Base-by-base conservation (phyloP, 2,888 invertebrate species). In the Stenotaenia linearis region DNA sequence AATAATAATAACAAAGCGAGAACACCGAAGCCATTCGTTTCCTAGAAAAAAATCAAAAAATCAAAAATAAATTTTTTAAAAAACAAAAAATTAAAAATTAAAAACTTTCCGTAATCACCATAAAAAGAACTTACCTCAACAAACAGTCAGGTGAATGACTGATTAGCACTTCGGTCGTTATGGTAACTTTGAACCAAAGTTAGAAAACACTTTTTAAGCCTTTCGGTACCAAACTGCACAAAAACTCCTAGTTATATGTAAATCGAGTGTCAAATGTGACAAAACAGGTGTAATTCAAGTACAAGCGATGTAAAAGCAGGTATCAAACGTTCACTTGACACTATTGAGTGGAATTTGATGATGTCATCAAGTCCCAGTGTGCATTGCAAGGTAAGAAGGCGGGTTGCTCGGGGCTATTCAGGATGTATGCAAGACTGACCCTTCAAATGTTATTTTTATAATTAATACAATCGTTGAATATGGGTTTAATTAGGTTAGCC, bases 351-450 rank as follows among this genome's bases (percentile, higher is more conserved):
- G 75, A 75, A 75, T 75, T 75, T 75, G 75, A 21, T 75, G 75
- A 75, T 75, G 75, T 75, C 75, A 75, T 35, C 75, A 75, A 37
- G 9, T 75, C 75, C 75, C 75, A 75, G 75, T 2, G 35, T 75
- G 21, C 75, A 35, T 37, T 75, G 32, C 35, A 75, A 35, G 21
- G 32, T 32, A 75, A 75, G 37, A 32, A 35, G 37, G 75, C 21
- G 18, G 32, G 21, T 21, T 75, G 32, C 75, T 35, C 37, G n/a
- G 35, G 75, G 75, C 75, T 50, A 50, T 18, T 18, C 18, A 32
- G 37, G 32, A 75, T 35, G 10, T 32, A 35, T 35, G 32, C 32
- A 35, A 69, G 15, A 12, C 69, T 69, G 69, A 69, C 69, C 50
- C 25, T 69, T 28, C 69, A 28, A 45, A 25, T 10, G 12, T 28